Percentiles rank a stretch among this genome's conserved stretches.
These are phyloP conservation scores for Actenoides lindsayi DNA, from an alignment of 2,113 vertebrate genomes.

Conservation along the genomic window DNA sequence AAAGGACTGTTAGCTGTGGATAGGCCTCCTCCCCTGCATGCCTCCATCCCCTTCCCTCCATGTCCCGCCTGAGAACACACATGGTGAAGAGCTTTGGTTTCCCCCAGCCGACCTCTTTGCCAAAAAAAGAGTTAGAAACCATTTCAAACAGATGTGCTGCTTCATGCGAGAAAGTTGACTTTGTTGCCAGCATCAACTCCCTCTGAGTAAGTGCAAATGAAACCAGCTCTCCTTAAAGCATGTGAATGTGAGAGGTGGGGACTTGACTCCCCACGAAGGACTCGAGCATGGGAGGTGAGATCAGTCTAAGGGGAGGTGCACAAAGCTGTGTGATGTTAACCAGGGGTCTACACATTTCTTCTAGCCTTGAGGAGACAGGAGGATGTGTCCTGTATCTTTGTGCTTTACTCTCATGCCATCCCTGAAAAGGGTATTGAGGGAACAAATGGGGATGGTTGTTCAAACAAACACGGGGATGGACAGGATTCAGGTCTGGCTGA, in stretches of 20 bases:
- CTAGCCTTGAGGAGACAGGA: not conserved
- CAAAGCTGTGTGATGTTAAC: not conserved
- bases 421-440: fast-evolving
- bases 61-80: not conserved
- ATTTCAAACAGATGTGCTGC: not conserved
- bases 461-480: not conserved
- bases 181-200: not conserved
- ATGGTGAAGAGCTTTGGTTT: not conserved
- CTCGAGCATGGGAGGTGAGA: not conserved
- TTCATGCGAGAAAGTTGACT: fast-evolving
- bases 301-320: not conserved
- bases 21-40: not conserved
- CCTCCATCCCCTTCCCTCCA: not conserved
- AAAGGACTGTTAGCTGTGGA: not conserved
- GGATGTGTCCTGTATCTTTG: not conserved
- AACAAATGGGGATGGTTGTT: not conserved
- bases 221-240: not conserved
- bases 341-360: not conserved
- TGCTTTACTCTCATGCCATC: not conserved
- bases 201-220: not conserved
- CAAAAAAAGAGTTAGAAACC: not conserved
- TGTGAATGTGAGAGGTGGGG: not conserved
- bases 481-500: not conserved
- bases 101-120: not conserved
- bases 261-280: not conserved